These are phyloP conservation scores for Anhinga anhinga DNA, from an alignment of 2,113 vertebrate species.

Conservation along the genomic window DNA sequence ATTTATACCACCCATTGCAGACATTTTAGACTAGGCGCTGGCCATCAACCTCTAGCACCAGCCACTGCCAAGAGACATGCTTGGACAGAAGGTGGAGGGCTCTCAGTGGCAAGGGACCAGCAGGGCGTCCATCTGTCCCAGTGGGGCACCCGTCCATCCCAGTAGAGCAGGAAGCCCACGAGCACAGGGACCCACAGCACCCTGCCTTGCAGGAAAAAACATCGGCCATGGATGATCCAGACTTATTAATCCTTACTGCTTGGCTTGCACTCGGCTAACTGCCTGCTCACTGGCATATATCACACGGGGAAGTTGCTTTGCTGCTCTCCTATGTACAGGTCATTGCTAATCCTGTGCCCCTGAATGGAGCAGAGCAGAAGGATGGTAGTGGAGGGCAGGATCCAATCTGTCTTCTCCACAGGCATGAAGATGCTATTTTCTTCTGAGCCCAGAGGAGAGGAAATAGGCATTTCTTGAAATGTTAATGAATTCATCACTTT, in stretches of 20 bases:
- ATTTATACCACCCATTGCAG: background rate
- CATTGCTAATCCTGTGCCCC: accelerated
- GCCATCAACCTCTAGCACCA: background rate
- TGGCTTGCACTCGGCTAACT: background rate
- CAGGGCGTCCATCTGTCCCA: background rate
- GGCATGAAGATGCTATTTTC: background rate
- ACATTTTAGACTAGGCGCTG: background rate
- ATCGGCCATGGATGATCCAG: accelerated
- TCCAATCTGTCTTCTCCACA: background rate
- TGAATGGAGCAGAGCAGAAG: background rate
- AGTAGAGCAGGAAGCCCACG: background rate
- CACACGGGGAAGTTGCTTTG: background rate
- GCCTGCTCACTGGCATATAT: background rate
- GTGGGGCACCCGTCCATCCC: accelerated
- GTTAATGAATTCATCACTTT: slow-evolving; percentile 41
- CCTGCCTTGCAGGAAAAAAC: background rate
- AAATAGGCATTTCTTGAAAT: slow-evolving; percentile 18
- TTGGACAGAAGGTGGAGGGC: background rate
- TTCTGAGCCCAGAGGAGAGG: background rate
- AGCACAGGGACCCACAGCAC: background rate
- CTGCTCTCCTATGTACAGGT: background rate
- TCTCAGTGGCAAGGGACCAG: background rate
- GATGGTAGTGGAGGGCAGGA: background rate
- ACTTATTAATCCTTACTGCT: background rate
- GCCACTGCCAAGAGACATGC: background rate